Evolutionary conservation across 1,140 invertebrate genomes (phyloP).

Genomic region (Ruditapes philippinarum): DNA sequence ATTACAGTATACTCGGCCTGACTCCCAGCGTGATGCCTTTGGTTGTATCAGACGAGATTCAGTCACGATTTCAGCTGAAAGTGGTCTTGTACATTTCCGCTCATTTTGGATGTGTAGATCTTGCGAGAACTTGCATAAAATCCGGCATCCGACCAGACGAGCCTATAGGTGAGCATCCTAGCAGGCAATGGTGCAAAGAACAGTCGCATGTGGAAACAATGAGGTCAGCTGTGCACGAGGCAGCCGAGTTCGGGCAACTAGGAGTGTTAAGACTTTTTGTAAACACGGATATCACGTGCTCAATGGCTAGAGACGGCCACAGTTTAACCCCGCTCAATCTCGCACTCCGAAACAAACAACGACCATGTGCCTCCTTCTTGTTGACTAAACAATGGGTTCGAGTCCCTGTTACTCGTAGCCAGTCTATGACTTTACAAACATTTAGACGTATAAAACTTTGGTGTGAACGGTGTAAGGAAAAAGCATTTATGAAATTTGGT

Average conservation of each 20-base stretch:
- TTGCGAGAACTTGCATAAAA: constrained; percentile 81
- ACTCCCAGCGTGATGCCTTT: constrained; percentile 81
- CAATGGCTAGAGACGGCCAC: constrained; percentile 83
- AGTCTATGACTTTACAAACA: constrained; percentile 81
- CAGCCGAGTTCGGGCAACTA: constrained; percentile 83
- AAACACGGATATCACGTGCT: constrained; percentile 82
- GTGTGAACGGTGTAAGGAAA: constrained; percentile 84
- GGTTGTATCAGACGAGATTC: constrained; percentile 79
- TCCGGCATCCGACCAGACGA: constrained; percentile 82
- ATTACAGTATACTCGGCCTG: constrained; percentile 83
- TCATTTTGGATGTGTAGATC: constrained; percentile 85
- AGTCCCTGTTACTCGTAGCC: constrained; percentile 78
- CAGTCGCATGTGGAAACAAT: constrained; percentile 81
- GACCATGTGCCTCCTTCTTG: constrained; percentile 85
- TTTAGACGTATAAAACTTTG: constrained; percentile 82
- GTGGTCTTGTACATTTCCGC: constrained; percentile 85
- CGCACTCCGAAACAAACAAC: constrained; percentile 81
- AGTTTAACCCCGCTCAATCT: constrained; percentile 84
- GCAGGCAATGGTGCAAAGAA: constrained; percentile 82
- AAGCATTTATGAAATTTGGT: constrained; percentile 79
- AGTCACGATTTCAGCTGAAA: constrained; percentile 84
- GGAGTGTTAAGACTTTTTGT: constrained; percentile 84
- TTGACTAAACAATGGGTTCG: constrained; percentile 85
- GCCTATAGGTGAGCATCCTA: constrained; percentile 83
- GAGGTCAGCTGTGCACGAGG: constrained; percentile 84